Conservation (phyloP, 2,113 vertebrate genomes). For the Takifugu flavidus region DNA sequence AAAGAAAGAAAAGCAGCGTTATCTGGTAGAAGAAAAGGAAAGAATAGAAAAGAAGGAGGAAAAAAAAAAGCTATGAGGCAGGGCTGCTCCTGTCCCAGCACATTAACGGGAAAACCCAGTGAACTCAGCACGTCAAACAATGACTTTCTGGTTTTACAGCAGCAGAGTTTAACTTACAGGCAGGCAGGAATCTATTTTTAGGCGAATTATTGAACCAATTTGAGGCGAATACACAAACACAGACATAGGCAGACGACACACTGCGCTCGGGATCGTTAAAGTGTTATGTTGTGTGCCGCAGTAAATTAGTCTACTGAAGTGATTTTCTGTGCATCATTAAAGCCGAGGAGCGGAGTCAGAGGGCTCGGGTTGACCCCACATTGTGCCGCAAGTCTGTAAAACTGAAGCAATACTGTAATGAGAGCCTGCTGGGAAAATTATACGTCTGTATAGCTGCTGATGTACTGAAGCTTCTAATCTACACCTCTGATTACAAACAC, state of each 20-base stretch:
- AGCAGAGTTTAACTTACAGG: constrained; percentile 17
- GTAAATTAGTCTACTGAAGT: constrained; percentile 44
- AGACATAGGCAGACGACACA: background rate
- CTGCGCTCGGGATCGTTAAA: constrained; percentile 3
- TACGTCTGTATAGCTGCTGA: constrained; percentile 64
- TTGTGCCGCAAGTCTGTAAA: constrained; percentile 53
- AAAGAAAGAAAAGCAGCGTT: constrained; percentile 54
- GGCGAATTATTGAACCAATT: constrained; percentile 51
- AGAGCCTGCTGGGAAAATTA: constrained; percentile 74
- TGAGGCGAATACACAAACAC: constrained; percentile 7
- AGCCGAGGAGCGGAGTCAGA: constrained; percentile 50
- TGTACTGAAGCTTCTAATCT: constrained; percentile 71
- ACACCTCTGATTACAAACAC: constrained; percentile 69
- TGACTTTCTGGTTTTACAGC: constrained; percentile 23
- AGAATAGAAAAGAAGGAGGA: constrained; percentile 1
- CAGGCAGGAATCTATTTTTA: constrained; percentile 31
- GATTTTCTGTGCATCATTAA: constrained; percentile 53
- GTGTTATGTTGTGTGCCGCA: constrained; percentile 26
- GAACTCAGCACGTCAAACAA: constrained; percentile 40
- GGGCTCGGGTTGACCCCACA: constrained; percentile 54
- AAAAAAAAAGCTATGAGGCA: constrained; percentile 26
- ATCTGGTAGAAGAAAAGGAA: constrained; percentile 40
- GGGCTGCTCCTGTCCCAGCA: constrained; percentile 26
- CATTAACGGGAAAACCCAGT: constrained; percentile 27
- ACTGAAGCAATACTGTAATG: constrained; percentile 65